A percentile compares a stretch with the other conserved stretches of the same genome.
These are phyloP conservation scores for Diadema setosum DNA, from an alignment of 35 echinoderm and acorn worm species.

Conservation along the genomic window DNA sequence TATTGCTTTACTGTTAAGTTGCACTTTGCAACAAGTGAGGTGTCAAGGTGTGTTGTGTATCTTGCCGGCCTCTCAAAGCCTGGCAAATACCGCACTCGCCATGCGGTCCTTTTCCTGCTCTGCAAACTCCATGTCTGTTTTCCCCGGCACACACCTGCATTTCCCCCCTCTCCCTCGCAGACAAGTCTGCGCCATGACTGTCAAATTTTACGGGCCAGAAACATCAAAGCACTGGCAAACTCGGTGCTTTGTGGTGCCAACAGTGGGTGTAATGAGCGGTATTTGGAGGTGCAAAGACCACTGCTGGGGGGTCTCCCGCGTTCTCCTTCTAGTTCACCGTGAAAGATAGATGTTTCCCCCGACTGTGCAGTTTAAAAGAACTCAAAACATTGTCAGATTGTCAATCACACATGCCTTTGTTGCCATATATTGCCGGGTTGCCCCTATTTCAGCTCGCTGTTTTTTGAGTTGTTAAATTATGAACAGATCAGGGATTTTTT, in stretches of 20 bases:
- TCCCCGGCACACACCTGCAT: not conserved
- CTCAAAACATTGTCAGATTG: not conserved
- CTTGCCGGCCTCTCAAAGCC: not conserved
- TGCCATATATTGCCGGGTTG: not conserved
- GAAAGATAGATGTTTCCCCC: no score
- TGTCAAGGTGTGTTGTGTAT: not conserved
- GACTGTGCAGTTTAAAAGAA: no score
- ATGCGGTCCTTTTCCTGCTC: not conserved
- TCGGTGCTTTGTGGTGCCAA: not conserved
- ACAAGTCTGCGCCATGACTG: not conserved
- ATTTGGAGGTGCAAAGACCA: not conserved
- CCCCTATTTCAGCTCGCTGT: not conserved
- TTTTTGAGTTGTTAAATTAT: not conserved
- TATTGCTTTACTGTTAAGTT: not conserved
- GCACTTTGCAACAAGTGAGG: not conserved
- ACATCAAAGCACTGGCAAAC: conserved; percentile 9
- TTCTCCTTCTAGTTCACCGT: no score
- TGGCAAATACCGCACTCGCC: not conserved
- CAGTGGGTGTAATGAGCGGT: not conserved
- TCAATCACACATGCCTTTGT: conserved; percentile 7
- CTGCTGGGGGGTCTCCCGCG: not conserved
- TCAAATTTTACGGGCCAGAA: not conserved
- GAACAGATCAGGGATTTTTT: not conserved
- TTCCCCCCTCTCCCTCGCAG: not conserved
- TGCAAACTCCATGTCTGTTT: not conserved